Evolutionary conservation across 2,113 vertebrate genomes (phyloP).

Genomic region (Lamprotornis superbus): DNA sequence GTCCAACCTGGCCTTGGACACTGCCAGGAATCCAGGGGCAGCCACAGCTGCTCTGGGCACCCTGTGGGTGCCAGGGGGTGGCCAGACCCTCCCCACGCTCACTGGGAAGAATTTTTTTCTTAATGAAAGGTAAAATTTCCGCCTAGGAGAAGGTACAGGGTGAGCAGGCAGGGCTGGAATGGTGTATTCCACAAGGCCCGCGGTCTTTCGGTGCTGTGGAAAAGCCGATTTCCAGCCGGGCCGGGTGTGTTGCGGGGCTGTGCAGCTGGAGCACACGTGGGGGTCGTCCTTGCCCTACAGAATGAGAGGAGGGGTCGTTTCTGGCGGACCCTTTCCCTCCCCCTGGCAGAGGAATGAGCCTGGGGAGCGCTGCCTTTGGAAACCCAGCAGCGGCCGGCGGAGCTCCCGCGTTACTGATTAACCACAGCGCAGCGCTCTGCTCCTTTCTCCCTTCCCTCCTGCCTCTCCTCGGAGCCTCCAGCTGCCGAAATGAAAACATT

Average conservation of each 20-base stretch:
- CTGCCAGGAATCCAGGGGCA: not conserved
- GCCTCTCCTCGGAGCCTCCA: not conserved
- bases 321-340: not conserved
- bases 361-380: not conserved
- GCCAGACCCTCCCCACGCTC: not conserved
- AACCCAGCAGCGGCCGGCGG: not conserved
- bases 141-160: not conserved
- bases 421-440: not conserved
- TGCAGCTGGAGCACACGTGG: fast-evolving
- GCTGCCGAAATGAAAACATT: not conserved
- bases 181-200: not conserved
- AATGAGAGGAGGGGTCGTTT: fast-evolving
- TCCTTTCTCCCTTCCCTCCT: not conserved
- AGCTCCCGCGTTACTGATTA: conserved; percentile 11
- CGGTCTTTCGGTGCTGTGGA: fast-evolving
- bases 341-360: not conserved
- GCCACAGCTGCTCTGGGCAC: not conserved
- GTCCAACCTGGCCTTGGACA: fast-evolving
- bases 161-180: not conserved
- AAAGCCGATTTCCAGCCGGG: not conserved
- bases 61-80: not conserved
- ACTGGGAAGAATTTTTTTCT: not conserved
- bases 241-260: fast-evolving
- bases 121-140: not conserved
- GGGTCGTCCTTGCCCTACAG: not conserved